Conservation (phyloP, 2,888 invertebrate genomes). For the Rotaria sp. region DNA sequence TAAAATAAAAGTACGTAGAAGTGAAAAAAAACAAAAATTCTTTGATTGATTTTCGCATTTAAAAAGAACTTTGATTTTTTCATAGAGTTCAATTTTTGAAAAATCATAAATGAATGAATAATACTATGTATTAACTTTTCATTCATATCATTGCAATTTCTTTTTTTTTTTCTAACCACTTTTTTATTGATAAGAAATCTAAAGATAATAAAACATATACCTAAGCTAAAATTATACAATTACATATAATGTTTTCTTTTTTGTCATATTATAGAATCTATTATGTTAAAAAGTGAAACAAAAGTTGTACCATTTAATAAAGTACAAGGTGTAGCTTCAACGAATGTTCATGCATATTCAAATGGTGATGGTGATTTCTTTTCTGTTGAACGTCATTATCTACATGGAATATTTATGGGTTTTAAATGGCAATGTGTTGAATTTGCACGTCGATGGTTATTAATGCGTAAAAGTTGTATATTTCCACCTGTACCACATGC, state of each 20-base stretch:
- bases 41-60: no score
- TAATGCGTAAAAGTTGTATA: slow-evolving; percentile 20
- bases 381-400: slow-evolving; percentile 20
- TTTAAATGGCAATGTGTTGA: slow-evolving; percentile 31
- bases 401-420: slow-evolving; percentile 26
- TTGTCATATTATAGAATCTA: neutral
- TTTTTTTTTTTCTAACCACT: no score
- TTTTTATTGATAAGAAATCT: neutral
- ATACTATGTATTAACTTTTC: neutral
- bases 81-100: no score
- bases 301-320: neutral
- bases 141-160: neutral
- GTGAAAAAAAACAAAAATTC: no score
- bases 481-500: neutral
- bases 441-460: slow-evolving; percentile 25
- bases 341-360: neutral
- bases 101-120: no score
- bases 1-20: no score
- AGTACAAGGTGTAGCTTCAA: neutral
- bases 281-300: neutral
- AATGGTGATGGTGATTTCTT: slow-evolving; percentile 25
- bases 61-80: no score
- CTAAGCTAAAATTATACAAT: neutral
- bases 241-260: neutral
- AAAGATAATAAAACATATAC: neutral